Evolutionary conservation across 2,797 vertebrate genomes (phyloP).

Genomic region (Hirundo rustica): DNA sequence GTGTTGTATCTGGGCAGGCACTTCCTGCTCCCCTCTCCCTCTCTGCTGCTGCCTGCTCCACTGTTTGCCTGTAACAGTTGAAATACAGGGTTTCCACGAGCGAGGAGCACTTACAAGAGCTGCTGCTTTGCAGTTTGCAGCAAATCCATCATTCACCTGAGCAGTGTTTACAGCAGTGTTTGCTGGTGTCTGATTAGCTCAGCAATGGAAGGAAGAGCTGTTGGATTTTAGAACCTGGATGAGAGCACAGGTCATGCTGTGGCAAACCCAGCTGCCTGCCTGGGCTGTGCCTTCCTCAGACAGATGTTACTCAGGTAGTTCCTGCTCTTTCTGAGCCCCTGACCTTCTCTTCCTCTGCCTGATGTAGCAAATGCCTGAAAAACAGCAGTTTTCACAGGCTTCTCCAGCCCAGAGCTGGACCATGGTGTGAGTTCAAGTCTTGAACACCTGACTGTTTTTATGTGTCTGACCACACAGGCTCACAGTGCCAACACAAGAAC

Average conservation of each 20-base stretch:
- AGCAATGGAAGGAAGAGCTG: background rate
- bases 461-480: background rate
- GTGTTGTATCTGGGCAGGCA: background rate
- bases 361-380: background rate
- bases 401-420: background rate
- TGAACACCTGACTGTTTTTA: background rate
- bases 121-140: background rate
- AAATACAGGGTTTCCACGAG: slow-evolving; percentile 1
- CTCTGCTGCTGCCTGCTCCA: background rate
- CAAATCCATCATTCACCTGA: background rate
- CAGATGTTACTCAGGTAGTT: background rate
- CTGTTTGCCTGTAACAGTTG: background rate
- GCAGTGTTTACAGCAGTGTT: background rate
- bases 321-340: background rate
- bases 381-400: background rate
- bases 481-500: background rate
- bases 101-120: background rate
- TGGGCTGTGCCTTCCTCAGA: background rate
- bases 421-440: background rate
- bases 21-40: background rate
- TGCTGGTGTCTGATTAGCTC: background rate
- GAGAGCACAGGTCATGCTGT: background rate
- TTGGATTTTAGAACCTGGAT: background rate
- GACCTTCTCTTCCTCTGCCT: background rate
- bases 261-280: background rate